Evolutionary conservation across 2,888 invertebrate genomes (phyloP), one percentile per base, ranked within the genome.

Genomic region (Aspidiotus destructor): DNA sequence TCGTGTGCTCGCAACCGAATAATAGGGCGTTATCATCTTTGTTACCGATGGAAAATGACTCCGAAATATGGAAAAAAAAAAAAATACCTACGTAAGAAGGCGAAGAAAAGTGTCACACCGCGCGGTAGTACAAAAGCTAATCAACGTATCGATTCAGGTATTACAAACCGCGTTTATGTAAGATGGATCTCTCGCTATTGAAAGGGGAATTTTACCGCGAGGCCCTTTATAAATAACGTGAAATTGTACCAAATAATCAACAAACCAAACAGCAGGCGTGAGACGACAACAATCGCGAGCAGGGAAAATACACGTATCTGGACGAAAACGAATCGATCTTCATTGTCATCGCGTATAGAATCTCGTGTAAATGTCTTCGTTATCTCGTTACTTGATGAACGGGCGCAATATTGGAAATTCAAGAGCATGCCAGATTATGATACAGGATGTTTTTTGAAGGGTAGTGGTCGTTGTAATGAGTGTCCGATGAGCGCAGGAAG

Each of bases 271-370:
- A 65, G 65, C 65, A 65, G 65, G 65, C 65, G 65, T 65, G 65
- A 65, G 65, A 65, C 57, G 44, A 48, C 10, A 65, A 65, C 65
- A 65, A 65, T 65, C 58, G 28, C 28, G 28, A 28, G 28, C 28
- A 28, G 28, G 28, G 65, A 41, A 65, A 65, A 64, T 41, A 55
- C 15, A 41, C 57, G 48, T 58, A 65, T 58, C 58, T 57, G 55
- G 58, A 65, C 65, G 65, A 65, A 65, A 65, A 65, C 65, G 65
- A 65, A 65, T 65, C 65, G 65, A 65, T 65, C 65, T 65, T 65
- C 40, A 58, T 58, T 58, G 58, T 58, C 58, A 58, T 58, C 17
- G 7, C 40, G 58, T 58, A 40, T 11, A n/a, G 13, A 58, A 8
- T 17, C 58, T 58, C 17, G 28, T 28, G 58, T 58, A 58, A 10